Percentiles rank a stretch among this genome's conserved stretches.
Conservation (phyloP, 2,888 invertebrate genomes). For the Erpobdella octoculata region DNA sequence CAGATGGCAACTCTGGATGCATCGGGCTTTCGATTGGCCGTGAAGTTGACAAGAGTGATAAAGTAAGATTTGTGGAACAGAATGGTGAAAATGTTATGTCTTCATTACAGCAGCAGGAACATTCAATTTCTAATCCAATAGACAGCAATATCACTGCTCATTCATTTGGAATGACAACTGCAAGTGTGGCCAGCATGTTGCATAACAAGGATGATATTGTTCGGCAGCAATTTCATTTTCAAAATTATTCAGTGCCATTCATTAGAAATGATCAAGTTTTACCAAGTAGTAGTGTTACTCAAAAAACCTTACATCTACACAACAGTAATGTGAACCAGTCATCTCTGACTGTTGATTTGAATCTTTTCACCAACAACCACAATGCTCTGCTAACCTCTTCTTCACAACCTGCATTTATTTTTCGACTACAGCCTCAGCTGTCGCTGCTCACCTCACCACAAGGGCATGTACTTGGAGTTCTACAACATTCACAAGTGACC, state of each 20-base stretch:
- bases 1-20: too few relatives aligned
- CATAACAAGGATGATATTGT: too few relatives aligned
- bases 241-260: too few relatives aligned
- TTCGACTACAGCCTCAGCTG: background rate
- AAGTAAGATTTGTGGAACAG: background rate
- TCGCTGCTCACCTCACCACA: background rate
- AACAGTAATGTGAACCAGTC: background rate
- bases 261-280: too few relatives aligned
- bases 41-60: too few relatives aligned
- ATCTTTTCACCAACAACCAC: background rate
- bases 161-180: background rate
- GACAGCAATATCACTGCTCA: background rate
- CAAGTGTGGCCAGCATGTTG: background rate
- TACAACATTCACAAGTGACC: too few relatives aligned
- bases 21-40: too few relatives aligned
- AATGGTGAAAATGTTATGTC: background rate
- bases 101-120: background rate
- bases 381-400: background rate
- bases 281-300: too few relatives aligned
- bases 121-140: background rate
- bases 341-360: too few relatives aligned
- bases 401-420: background rate
- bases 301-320: background rate
- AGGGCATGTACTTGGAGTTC: background rate
- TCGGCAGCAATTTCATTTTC: too few relatives aligned